Evolutionary conservation across 2,113 vertebrate species (phyloP).

Genomic region (Helogale parvula): DNA sequence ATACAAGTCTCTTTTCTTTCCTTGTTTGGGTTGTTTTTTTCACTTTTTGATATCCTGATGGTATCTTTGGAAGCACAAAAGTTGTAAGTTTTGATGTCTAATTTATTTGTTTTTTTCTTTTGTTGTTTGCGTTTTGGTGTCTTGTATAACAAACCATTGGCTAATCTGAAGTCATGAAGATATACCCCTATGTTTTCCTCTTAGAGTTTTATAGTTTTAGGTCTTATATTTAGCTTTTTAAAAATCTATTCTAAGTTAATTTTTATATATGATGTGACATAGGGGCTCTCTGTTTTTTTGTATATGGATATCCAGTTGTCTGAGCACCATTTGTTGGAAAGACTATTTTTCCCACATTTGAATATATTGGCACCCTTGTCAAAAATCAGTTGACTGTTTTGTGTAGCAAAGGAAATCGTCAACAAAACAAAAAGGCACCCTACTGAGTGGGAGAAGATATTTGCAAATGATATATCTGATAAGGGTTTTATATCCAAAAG

Average conservation of each 20-base stretch:
- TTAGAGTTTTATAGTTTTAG: neutral
- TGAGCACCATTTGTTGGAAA: neutral
- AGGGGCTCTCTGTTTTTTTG: neutral
- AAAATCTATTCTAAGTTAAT: neutral
- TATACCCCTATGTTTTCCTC: neutral
- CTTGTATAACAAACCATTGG: neutral
- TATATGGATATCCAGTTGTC: neutral
- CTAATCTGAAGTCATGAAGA: neutral
- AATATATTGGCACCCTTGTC: neutral
- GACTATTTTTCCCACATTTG: neutral
- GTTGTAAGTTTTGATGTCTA: neutral
- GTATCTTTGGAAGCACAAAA: constrained; percentile 6
- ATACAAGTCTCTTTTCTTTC: neutral
- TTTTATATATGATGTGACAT: neutral
- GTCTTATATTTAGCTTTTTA: constrained; percentile 28
- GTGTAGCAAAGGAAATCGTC: too few species aligned
- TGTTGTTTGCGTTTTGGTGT: constrained; percentile 1
- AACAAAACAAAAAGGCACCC: too few species aligned
- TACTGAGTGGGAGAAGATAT: too few species aligned
- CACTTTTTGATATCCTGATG: neutral
- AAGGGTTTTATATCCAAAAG: too few species aligned
- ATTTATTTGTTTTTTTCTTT: neutral
- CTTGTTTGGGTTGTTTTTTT: neutral
- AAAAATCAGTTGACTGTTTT: neutral
- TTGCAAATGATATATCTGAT: too few species aligned